phyloP scores from a whole-genome alignment of 2,797 vertebrate genomes.

The Capromys pilorides region DNA sequence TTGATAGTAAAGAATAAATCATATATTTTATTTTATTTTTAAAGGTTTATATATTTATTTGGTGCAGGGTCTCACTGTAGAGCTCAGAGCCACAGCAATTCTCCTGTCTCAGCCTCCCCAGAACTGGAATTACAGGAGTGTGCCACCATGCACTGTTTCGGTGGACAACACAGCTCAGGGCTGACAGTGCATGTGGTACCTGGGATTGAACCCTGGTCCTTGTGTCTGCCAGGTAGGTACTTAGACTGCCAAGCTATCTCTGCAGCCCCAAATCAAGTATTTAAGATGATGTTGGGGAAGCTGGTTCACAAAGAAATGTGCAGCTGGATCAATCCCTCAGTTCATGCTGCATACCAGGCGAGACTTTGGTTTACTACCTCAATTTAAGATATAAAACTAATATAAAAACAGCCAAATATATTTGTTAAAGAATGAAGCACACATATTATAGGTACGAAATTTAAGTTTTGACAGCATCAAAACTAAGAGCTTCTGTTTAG shows the following conservation, averaged over 20 bases:
- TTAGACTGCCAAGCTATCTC: too few relatives aligned
- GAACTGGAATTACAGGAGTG: too few relatives aligned
- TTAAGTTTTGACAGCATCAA: background rate
- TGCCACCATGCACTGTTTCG: too few relatives aligned
- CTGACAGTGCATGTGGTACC: too few relatives aligned
- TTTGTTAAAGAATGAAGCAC: background rate
- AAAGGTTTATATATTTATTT: too few relatives aligned
- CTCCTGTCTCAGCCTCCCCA: too few relatives aligned
- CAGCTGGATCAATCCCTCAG: background rate
- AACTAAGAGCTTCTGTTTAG: background rate
- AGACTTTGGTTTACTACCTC: background rate
- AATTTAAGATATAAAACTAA: background rate
- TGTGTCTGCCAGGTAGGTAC: too few relatives aligned
- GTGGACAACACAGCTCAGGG: too few relatives aligned
- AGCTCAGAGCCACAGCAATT: too few relatives aligned
- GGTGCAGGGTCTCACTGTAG: too few relatives aligned
- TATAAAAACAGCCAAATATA: background rate
- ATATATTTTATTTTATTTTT: background rate
- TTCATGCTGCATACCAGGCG: background rate
- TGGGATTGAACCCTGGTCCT: too few relatives aligned
- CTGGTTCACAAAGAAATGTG: background rate
- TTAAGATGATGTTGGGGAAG: background rate
- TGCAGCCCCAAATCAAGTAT: background rate
- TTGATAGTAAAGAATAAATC: background rate
- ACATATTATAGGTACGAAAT: background rate